phyloP scores from a whole-genome alignment of 2,888 invertebrate species.

The Ectemnius continuus region DNA sequence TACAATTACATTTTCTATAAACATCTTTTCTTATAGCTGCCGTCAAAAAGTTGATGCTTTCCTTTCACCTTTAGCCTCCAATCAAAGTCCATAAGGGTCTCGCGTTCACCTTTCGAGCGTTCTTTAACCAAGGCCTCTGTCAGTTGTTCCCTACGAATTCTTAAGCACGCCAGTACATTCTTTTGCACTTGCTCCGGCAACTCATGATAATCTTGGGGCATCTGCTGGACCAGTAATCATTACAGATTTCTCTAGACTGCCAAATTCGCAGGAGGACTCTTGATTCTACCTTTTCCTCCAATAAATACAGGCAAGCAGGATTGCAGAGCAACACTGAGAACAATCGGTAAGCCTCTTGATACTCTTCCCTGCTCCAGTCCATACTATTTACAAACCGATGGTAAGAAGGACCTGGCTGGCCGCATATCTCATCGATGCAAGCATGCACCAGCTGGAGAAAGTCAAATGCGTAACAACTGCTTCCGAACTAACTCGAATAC shows the following conservation, averaged over 20 bases:
- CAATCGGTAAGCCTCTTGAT: conserved; percentile 59
- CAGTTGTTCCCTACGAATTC: conserved; percentile 66
- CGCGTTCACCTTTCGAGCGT: conserved; percentile 67
- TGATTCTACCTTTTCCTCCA: conserved; percentile 66
- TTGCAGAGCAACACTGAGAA: conserved; percentile 64
- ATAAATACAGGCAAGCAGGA: conserved; percentile 65
- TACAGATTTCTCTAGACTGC: neutral
- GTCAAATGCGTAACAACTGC: conserved; percentile 3
- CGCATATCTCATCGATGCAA: conserved; percentile 74
- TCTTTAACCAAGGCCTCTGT: conserved; percentile 64
- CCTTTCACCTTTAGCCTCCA: conserved; percentile 78
- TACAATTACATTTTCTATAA: conserved; percentile 41
- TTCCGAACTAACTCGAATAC: neutral
- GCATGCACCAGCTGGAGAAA: conserved; percentile 68
- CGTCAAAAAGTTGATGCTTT: neutral
- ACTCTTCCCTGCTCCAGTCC: conserved; percentile 69
- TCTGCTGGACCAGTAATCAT: conserved; percentile 50
- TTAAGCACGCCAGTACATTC: conserved; percentile 65
- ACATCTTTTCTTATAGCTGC: neutral
- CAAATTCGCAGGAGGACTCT: neutral
- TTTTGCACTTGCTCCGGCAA: conserved; percentile 68
- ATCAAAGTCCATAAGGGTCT: conserved; percentile 78
- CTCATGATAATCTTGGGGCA: conserved; percentile 70
- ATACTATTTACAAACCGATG: conserved; percentile 64
- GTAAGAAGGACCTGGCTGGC: conserved; percentile 64